phyloP scores from a whole-genome alignment of 2,888 invertebrate genomes.

The Pseudolycoriella hygida region DNA sequence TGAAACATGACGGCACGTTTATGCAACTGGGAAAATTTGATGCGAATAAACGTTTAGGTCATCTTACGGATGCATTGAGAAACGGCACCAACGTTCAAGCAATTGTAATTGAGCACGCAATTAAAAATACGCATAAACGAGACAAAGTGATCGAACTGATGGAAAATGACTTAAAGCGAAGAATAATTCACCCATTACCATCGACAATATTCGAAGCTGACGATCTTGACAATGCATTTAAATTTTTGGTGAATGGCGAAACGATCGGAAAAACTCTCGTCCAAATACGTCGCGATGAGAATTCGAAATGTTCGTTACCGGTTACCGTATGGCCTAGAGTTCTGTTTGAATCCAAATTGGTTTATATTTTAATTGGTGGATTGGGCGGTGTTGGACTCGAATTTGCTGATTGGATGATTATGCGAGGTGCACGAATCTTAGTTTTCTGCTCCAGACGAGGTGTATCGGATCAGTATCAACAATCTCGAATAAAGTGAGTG shows the following conservation, averaged over 20 bases:
- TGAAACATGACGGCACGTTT: constrained; percentile 46
- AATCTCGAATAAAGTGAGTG: constrained; percentile 43
- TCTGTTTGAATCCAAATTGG: constrained; percentile 19
- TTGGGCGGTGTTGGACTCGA: constrained; percentile 88
- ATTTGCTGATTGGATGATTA: constrained; percentile 67
- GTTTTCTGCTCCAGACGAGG: constrained; percentile 69
- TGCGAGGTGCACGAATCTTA: constrained; percentile 61
- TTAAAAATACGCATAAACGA: constrained; percentile 30
- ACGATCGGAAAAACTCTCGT: constrained; percentile 61
- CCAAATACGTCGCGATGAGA: constrained; percentile 20
- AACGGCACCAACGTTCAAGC: constrained; percentile 53
- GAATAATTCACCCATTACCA: constrained; percentile 50
- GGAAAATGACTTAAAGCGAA: constrained; percentile 41
- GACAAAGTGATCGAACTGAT: constrained; percentile 27
- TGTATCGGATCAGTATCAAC: constrained; percentile 65
- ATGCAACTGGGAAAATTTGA: constrained; percentile 79
- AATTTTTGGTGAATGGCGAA: constrained; percentile 46
- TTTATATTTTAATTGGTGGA: constrained; percentile 55
- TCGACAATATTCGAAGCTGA: constrained; percentile 42
- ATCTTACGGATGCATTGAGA: constrained; percentile 46
- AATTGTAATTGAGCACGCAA: constrained; percentile 47
- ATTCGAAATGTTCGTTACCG: constrained; percentile 14
- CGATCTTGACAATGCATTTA: constrained; percentile 55
- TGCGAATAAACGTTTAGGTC: constrained; percentile 42
- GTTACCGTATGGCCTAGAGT: constrained; percentile 19